A percentile compares a stretch with the other conserved stretches of the same genome.
Evolutionary conservation across 2,888 invertebrate genomes (phyloP).

Genomic region (Micropterix aruncella): DNA sequence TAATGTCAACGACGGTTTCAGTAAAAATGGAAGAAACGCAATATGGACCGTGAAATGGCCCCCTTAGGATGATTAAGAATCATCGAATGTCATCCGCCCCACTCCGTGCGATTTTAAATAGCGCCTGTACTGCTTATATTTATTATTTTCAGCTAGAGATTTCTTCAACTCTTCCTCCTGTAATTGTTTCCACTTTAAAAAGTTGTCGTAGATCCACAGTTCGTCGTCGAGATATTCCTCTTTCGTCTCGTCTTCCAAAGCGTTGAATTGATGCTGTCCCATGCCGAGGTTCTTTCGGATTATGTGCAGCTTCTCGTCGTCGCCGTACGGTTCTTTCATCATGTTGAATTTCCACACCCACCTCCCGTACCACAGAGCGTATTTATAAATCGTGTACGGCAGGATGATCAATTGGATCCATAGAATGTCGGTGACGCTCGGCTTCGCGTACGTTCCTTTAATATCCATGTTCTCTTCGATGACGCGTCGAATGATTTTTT

Average conservation of each 20-base stretch:
- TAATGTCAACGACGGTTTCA: too few relatives aligned
- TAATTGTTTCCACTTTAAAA: slow-evolving; percentile 60
- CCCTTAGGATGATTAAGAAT: slow-evolving; percentile 49
- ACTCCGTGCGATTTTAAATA: slow-evolving; percentile 86
- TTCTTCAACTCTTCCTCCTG: slow-evolving; percentile 78
- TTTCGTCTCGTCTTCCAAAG: slow-evolving; percentile 59
- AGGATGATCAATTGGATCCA: slow-evolving; percentile 72
- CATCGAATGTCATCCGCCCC: slow-evolving; percentile 84
- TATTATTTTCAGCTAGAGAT: slow-evolving; percentile 71
- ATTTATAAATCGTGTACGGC: slow-evolving; percentile 60
- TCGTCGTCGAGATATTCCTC: slow-evolving; percentile 59
- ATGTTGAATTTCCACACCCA: slow-evolving; percentile 78
- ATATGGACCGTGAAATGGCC: too few relatives aligned
- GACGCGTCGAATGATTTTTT: slow-evolving; percentile 63
- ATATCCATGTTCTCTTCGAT: slow-evolving; percentile 91
- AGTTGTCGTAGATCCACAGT: slow-evolving; percentile 75
- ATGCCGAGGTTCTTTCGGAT: slow-evolving; percentile 67
- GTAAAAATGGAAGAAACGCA: too few relatives aligned
- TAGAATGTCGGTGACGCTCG: slow-evolving; percentile 59
- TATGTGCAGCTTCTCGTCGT: slow-evolving; percentile 72
- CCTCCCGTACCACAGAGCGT: slow-evolving; percentile 56
- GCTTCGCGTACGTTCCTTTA: slow-evolving; percentile 83
- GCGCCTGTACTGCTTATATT: slow-evolving; percentile 78
- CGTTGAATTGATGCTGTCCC: slow-evolving; percentile 56
- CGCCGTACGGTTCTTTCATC: slow-evolving; percentile 59